Base-by-base conservation (phyloP, 2,888 invertebrate genomes). In the Elgonia sp. region DNA sequence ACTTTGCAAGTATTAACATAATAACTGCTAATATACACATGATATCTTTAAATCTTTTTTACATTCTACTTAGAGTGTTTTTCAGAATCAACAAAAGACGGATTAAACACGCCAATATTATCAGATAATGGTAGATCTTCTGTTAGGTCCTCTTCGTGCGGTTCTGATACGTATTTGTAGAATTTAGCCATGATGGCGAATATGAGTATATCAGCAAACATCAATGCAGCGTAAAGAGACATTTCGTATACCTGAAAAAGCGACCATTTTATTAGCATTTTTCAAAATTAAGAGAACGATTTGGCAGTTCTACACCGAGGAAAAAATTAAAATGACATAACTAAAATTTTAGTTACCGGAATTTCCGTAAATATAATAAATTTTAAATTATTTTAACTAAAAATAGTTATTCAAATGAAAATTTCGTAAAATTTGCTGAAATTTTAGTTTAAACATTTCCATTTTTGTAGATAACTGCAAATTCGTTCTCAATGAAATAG, bases 191-290 rank as follows among this genome's bases (percentile, higher is more conserved):
- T 96, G 7, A 96, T 93, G 37, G 97, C 96, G 93, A 99, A 99
- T 46, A 98, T 95, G 0, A 97, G 86, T 96, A 98, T 98, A 91
- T 98, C 98, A 0, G 96, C 93, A 46, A 97, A 93, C 98, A 99
- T 99, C 53, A 99, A 95, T 0, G 95, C 97, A 73, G 98, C 97
- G 94, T 98, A 99, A 63, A 99, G 95, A 94, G 98, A 97, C 94
- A 98, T 98, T 94, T 98, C 98, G 89, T 96, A 96, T 86, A 97
- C 97, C 98, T 99, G 96, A 16, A 96, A 29, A 29, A 29, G n/a
- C n/a, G n/a, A n/a, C n/a, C 29, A 29, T 29, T 29, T 29, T 1
- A 29, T 29, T 29, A 29, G 5, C 29, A 29, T 29, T 29, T 29
- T 29, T 29, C 5, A 29, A 1, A 1, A 29, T 29, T 29, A 3